Conservation (phyloP, 2,113 vertebrate genomes). For the Pongo pygmaeus region DNA sequence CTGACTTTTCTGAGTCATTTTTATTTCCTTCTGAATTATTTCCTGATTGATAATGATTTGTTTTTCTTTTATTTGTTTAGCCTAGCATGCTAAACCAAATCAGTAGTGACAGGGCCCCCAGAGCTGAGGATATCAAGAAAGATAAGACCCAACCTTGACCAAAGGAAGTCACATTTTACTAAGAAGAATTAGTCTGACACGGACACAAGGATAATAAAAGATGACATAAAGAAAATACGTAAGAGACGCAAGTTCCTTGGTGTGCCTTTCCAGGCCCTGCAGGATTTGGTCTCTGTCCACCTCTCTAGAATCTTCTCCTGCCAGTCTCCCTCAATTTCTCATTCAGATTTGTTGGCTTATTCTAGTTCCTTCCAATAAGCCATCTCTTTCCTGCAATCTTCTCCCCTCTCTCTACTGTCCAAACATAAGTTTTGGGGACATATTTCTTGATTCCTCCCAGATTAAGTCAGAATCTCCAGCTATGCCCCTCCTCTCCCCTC, state of each 20-base stretch:
- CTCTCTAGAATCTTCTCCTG: not conserved
- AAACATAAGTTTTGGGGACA: not conserved
- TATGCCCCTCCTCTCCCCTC: not conserved
- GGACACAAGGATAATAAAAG: not conserved
- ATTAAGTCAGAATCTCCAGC: not conserved
- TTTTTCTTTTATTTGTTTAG: not conserved
- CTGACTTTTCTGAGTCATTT: not conserved
- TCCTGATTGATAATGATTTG: not conserved
- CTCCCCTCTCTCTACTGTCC: not conserved
- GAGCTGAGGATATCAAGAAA: not conserved
- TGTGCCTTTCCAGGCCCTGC: not conserved
- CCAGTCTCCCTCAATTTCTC: not conserved
- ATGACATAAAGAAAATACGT: not conserved
- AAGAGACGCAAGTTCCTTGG: not conserved
- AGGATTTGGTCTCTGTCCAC: not conserved
- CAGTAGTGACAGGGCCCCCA: not conserved
- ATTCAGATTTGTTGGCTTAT: not conserved
- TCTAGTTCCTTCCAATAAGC: not conserved
- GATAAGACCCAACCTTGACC: not conserved
- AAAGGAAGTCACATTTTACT: not conserved
- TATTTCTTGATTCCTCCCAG: not conserved
- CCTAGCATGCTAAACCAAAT: not conserved
- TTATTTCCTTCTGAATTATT: not conserved
- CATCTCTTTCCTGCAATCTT: not conserved
- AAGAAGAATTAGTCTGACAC: not conserved